These are phyloP conservation scores for Sardina pilchardus DNA, from an alignment of 2,113 vertebrate species.

Conservation along the genomic window DNA sequence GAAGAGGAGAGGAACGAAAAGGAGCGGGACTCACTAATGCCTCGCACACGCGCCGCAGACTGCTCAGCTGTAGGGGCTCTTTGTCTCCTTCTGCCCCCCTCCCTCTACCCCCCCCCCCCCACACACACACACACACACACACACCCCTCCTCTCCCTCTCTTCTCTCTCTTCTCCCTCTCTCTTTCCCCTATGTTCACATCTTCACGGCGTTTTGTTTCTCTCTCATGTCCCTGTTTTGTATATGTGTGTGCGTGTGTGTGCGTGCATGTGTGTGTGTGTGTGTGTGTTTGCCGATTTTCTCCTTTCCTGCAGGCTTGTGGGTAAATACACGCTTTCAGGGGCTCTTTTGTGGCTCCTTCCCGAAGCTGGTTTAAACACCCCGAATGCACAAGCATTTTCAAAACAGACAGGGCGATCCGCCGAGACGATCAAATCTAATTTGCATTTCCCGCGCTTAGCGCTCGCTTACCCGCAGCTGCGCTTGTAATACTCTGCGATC, in stretches of 20 bases:
- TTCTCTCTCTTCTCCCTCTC: neutral
- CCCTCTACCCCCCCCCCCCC: neutral
- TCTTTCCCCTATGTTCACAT: neutral
- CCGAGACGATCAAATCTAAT: neutral
- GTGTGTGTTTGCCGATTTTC: neutral
- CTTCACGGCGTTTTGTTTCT: constrained; percentile 1
- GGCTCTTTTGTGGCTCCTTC: neutral
- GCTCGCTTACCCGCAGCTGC: neutral
- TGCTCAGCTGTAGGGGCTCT: constrained; percentile 1
- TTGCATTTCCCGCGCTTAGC: neutral
- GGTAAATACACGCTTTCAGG: neutral
- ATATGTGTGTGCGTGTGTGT: neutral
- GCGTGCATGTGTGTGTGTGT: neutral
- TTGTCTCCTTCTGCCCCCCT: neutral
- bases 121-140: neutral
- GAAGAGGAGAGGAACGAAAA: neutral
- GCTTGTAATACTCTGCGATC: neutral
- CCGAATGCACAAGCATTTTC: neutral
- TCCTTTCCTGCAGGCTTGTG: neutral
- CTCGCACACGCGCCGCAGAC: neutral
- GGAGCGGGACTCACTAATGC: neutral
- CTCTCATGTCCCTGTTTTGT: neutral
- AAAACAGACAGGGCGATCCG: neutral
- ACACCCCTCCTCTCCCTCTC: neutral
- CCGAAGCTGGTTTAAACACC: neutral